A percentile compares a stretch with the other conserved stretches of the same genome.
Evolutionary conservation across 2,888 invertebrate genomes (phyloP).

Genomic region (Caenorhabditis sp.): DNA sequence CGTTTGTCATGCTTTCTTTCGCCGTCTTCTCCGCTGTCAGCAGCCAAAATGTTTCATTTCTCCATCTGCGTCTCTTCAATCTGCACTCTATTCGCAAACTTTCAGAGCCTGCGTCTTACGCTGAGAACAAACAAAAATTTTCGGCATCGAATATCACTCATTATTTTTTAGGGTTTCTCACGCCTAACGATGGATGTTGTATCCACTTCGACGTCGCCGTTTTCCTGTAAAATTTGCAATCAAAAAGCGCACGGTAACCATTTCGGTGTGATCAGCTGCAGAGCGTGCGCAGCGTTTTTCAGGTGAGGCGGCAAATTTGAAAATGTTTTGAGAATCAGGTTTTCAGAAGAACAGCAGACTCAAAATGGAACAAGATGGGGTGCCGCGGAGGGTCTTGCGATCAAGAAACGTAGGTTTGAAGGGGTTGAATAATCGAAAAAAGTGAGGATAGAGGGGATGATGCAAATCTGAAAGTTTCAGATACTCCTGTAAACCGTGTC

Average conservation of each 20-base stretch:
- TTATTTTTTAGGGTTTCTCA: background rate
- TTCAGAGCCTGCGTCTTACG: background rate
- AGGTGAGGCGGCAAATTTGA: background rate
- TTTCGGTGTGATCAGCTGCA: slow-evolving; percentile 49
- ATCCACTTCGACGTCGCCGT: slow-evolving; percentile 20
- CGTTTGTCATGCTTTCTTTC: slow-evolving; percentile 6
- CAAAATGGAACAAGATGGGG: slow-evolving; percentile 44
- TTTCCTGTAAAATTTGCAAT: slow-evolving; percentile 28
- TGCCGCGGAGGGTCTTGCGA: slow-evolving; percentile 51
- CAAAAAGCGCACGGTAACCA: slow-evolving; percentile 41
- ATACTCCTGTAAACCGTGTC: slow-evolving; percentile 45
- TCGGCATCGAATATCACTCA: slow-evolving; percentile 29
- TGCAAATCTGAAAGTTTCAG: slow-evolving; percentile 27
- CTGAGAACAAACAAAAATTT: slow-evolving; percentile 18
- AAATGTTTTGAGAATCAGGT: background rate
- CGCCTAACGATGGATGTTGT: slow-evolving; percentile 12
- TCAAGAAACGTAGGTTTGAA: slow-evolving; percentile 25
- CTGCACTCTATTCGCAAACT: background rate
- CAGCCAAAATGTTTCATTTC: background rate
- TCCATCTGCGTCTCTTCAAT: background rate
- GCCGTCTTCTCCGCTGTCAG: no score
- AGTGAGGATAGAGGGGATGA: no score
- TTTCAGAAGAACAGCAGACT: slow-evolving; percentile 48
- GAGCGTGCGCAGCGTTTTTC: slow-evolving; percentile 46
- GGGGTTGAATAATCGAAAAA: background rate